phyloP scores from a whole-genome alignment of 2,888 invertebrate genomes.

The Drosophila stalkeri region DNA sequence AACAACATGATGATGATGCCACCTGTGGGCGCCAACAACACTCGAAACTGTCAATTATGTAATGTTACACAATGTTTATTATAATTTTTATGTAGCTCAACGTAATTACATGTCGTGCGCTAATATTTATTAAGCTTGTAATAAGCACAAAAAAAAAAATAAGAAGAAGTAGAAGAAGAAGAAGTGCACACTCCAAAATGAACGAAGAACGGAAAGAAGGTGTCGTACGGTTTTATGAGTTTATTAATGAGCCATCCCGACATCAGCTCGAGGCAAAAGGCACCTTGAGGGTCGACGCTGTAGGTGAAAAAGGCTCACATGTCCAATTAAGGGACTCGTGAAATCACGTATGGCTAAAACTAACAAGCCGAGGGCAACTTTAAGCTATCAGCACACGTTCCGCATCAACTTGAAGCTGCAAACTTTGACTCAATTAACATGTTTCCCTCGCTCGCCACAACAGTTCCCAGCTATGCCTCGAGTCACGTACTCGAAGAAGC shows the following conservation, averaged over 20 bases:
- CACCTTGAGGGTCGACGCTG: constrained; percentile 35
- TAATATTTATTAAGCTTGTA: constrained; percentile 73
- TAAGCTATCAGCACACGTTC: constrained; percentile 72
- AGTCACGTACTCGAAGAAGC: constrained; percentile 55
- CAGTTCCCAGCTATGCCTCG: constrained; percentile 25
- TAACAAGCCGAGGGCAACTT: constrained; percentile 61
- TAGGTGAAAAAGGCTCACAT: constrained; percentile 50
- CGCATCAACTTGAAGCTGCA: constrained; percentile 60
- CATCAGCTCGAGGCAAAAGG: constrained; percentile 25
- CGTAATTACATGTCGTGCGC: constrained; percentile 74
- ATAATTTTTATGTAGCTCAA: constrained; percentile 69
- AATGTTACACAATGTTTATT: constrained; percentile 78
- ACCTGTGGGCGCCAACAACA: constrained; percentile 57
- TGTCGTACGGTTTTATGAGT: constrained; percentile 69
- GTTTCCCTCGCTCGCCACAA: constrained; percentile 31
- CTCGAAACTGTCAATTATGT: constrained; percentile 78
- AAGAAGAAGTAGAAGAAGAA: not conserved
- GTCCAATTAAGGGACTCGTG: constrained; percentile 65
- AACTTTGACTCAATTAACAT: constrained; percentile 77
- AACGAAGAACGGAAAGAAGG: constrained; percentile 35
- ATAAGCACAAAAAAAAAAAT: constrained; percentile 49
- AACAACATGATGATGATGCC: constrained; percentile 31
- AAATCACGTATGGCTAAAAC: constrained; percentile 67
- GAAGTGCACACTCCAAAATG: not conserved
- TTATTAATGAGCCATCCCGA: constrained; percentile 68